Base-by-base conservation (phyloP, 2,888 invertebrate species). In the Allolobophora icterica region DNA sequence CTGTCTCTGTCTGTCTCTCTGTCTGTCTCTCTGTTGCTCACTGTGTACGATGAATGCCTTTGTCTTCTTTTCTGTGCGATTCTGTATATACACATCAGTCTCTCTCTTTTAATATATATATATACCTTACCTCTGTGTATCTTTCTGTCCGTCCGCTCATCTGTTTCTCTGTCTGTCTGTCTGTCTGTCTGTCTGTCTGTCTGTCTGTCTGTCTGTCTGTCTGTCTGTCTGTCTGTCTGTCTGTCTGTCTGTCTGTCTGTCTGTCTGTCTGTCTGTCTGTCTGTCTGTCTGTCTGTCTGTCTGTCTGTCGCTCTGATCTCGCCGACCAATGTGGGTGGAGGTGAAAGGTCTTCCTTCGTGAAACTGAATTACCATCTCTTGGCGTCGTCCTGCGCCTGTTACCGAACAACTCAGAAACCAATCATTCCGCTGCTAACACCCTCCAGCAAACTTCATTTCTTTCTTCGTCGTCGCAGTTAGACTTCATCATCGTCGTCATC, bases 291-390 rank as follows among this genome's bases (percentile, higher is more conserved):
- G 34, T 84, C 34, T 84, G 34, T 84, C 3, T n/a, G 34, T 84
- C 84, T 84, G 84, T 84, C 84, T 84, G 84, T 84, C 34, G 15
- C 19, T 84, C 84, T 84, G 33, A 19, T 87, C 24, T 35, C 87
- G 71, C 13, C 71, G n/a, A 71, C 71, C 30, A n/a, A 13, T n/a
- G 71, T 71, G 71, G 71, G n/a, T n/a, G 3, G n/a, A 17, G n/a
- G 71, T 6, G 8, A n/a, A n/a, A 30, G n/a, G 71, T 71, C 71
- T n/a, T 71, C n/a, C n/a, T 8, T 71, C 30, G n/a, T 71, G n/a
- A n/a, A 71, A 71, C 71, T 71, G 30, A 71, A n/a, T 71, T 71
- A 71, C n/a, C 71, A 11, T 71, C 71, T n/a, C n/a, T 30, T n/a
- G 15, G 6, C 71, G 30, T n/a, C 71, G 71, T 24, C 11, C 71